A percentile compares a stretch with the other conserved stretches of the same genome.
Evolutionary conservation across 2,797 vertebrate genomes (phyloP).

Genomic region (Manis crassicaudata): DNA sequence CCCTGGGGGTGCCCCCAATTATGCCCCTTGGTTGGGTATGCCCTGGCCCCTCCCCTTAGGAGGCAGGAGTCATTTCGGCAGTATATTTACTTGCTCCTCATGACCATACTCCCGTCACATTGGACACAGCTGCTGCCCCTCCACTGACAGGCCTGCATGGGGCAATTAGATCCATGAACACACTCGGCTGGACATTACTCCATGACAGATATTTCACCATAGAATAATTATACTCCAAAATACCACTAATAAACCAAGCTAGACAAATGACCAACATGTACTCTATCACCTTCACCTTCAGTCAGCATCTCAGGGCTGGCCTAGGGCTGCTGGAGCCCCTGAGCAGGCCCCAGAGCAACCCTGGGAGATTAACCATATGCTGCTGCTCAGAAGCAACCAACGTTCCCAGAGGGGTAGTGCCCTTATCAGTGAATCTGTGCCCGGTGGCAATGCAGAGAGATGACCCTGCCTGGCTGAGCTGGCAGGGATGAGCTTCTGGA

Average conservation of each 20-base stretch:
- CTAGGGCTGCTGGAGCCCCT: background rate
- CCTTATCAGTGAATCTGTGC: no score
- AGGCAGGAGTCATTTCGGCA: background rate
- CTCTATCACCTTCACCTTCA: conserved; percentile 21
- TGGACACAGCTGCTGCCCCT: background rate
- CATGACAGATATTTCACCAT: background rate
- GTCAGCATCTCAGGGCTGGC: background rate
- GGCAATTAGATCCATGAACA: background rate
- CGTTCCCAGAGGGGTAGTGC: background rate
- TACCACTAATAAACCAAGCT: conserved; percentile 33
- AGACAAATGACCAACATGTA: background rate
- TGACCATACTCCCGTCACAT: background rate
- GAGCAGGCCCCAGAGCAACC: background rate
- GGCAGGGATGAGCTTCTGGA: no score
- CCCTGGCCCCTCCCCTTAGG: background rate
- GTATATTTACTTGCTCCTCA: background rate
- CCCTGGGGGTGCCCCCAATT: background rate
- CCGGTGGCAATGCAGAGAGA: background rate
- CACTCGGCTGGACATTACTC: background rate
- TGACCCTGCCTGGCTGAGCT: background rate
- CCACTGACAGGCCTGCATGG: background rate
- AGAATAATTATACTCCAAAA: conserved; percentile 24
- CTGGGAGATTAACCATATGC: background rate
- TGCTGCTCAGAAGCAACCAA: background rate
- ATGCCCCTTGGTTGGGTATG: background rate